Evolutionary conservation across 2,888 invertebrate genomes (phyloP).

Genomic region (Zonitis immaculata): DNA sequence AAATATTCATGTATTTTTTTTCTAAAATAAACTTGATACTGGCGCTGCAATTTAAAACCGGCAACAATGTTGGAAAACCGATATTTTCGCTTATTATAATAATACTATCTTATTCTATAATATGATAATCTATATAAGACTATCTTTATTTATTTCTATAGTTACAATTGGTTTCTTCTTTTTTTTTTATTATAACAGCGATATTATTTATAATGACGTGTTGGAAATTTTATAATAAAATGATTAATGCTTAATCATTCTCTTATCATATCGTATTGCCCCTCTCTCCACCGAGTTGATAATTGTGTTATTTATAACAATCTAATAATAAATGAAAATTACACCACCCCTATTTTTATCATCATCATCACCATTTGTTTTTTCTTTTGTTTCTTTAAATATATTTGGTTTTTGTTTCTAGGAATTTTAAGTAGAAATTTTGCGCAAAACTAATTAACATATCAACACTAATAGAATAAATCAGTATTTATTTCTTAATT

Average conservation of each 20-base stretch:
- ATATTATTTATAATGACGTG: neutral
- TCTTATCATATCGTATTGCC: slow-evolving; percentile 8
- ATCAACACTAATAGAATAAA: neutral
- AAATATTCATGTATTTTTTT: neutral
- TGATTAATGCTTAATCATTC: slow-evolving; percentile 7
- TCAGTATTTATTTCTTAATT: slow-evolving; percentile 1
- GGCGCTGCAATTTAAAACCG: slow-evolving; percentile 9
- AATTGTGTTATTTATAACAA: slow-evolving; percentile 13
- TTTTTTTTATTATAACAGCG: neutral
- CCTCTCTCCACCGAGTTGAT: slow-evolving; percentile 14
- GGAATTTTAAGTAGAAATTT: neutral
- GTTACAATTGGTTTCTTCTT: neutral
- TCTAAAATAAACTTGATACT: neutral
- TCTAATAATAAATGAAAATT: neutral
- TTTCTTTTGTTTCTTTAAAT: neutral
- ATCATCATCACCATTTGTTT: neutral
- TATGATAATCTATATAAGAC: neutral
- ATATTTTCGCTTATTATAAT: slow-evolving; percentile 17
- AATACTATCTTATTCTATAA: neutral
- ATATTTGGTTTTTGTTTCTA: neutral
- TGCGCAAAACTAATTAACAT: slow-evolving; percentile 1
- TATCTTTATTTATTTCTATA: neutral
- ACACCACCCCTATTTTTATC: neutral
- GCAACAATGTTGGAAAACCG: slow-evolving; percentile 24
- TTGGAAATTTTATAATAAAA: slow-evolving; percentile 1